Evolutionary conservation across 2,797 vertebrate genomes (phyloP), one percentile per base, ranked within the genome.

Genomic region (Rhinogobio ventralis): DNA sequence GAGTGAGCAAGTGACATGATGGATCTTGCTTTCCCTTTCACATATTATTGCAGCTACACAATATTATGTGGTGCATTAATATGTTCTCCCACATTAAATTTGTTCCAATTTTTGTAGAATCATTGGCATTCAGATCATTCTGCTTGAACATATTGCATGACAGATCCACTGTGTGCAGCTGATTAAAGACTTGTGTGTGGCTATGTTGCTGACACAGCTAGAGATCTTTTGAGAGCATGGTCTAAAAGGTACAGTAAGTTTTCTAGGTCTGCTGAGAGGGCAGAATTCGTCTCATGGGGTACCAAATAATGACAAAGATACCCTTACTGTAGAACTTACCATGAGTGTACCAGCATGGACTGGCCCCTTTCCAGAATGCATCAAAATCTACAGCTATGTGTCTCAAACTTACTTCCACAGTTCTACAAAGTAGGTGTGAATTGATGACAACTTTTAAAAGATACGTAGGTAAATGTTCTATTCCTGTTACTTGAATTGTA

Each of bases 231-330:
- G 39, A 85, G 33, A 62, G 39, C 45, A 28, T 86, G 73, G 72
- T 62, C 73, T 81, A 62, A 73, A 75, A 80, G 60, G 33, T 84
- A 84, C 82, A 57, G 75, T 77, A 69, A 10, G 74, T 76, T 76
- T 75, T 83, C 72, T 76, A 68, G 72, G 81, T 83, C 46, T 83
- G 81, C 72, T 83, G 81, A 83, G 81, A 82, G 60, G 72, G 72
- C 60, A 83, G 72, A 67, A 83, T 76, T 55, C 39, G 72, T 83
- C 81, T 66, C 81, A 5, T 53, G 71, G 42, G 68, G 23, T 66
- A 28, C 30, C 30, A 15, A 83, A 76, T 83, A 76, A 76, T 75
- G 60, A 76, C 30, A 67, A 67, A 83, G 81, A 67, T 28, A 67
- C 15, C 7, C 15, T 28, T 75, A 76, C 30, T 67, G 33, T 66